A percentile compares a stretch with the other conserved stretches of the same genome.
Conservation (phyloP, 1,140 invertebrate genomes). For the Tribolium castaneum region DNA sequence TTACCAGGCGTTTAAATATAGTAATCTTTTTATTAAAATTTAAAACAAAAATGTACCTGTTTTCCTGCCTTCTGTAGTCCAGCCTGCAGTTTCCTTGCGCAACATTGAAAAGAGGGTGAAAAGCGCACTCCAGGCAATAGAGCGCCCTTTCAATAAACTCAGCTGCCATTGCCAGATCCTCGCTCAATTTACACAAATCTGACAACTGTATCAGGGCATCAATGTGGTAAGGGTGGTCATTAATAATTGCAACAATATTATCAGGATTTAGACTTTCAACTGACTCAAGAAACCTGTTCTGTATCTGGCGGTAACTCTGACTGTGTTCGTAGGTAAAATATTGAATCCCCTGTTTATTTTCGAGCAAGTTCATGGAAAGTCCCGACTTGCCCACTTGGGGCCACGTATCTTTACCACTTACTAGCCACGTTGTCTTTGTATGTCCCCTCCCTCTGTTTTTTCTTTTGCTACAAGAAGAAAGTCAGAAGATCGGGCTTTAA, state of each 20-base stretch:
- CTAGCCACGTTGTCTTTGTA: conserved; percentile 74
- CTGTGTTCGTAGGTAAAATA: conserved; percentile 88
- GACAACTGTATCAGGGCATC: conserved; percentile 88
- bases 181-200: conserved; percentile 82
- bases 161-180: conserved; percentile 83
- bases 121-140: conserved; percentile 80
- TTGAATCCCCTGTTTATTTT: conserved; percentile 65
- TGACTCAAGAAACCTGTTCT: conserved; percentile 80
- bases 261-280: conserved; percentile 85
- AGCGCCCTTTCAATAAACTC: conserved; percentile 84
- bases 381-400: conserved; percentile 75
- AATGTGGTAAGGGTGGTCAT: conserved; percentile 83
- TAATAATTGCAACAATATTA: conserved; percentile 83
- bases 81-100: conserved; percentile 80
- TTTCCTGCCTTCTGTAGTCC: conserved; percentile 86
- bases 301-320: conserved; percentile 79
- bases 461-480: conserved; percentile 67
- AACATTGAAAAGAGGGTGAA: conserved; percentile 85
- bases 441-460: conserved; percentile 68
- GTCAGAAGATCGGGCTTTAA: conserved; percentile 39
- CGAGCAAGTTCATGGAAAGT: conserved; percentile 78
- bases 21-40: no score
- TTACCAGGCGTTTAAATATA: no score
- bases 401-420: conserved; percentile 76
- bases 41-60: conserved; percentile 70